Evolutionary conservation across 2,797 vertebrate genomes (phyloP), one percentile per base, ranked within the genome.

Genomic region (Premnoplex brunnescens): DNA sequence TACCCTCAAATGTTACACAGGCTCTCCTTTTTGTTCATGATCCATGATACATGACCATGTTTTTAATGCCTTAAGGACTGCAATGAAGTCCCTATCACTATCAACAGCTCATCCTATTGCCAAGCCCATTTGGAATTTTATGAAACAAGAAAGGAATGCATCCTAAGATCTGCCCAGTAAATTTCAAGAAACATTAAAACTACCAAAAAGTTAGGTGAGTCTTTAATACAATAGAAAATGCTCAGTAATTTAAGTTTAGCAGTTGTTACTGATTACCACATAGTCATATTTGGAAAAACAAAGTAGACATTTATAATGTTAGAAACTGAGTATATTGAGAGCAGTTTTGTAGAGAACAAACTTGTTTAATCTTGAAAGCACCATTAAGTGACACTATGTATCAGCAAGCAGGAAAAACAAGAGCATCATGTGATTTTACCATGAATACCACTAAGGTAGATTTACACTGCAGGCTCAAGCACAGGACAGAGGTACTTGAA

Each of bases 301-400:
- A 85, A 10, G 2, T 1, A 22, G 22, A 80, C 39, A 55, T 41
- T 69, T 75, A 79, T 77, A 93, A 73, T 20, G 2, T 72, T 14
- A 90, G 55, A 88, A 92, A 93, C 41, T 49, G 23, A 81, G 21
- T 89, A 92, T 7, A 62, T 94, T 78, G 77, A 85, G 49, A 94
- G 71, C 69, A 77, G 69, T 79, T 96, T 93, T 87, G 74, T 95
- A 97, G 34, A 97, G 91, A 98, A 95, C 60, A 96, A 95, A 95
- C 80, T 78, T 6, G 4, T 95, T 97, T 97, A 96, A 97, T 95
- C 73, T 86, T 77, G 49, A 95, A 97, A 95, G 88, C 62, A 95
- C 71, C 85, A 79, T 39, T 32, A 94, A 96, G 91, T 52, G 90
- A 96, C 91, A 97, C 79, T 89, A 94, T 27, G 20, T 46, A 78